Conservation (phyloP, 2,888 invertebrate genomes). For the Sympetrum striolatum region DNA sequence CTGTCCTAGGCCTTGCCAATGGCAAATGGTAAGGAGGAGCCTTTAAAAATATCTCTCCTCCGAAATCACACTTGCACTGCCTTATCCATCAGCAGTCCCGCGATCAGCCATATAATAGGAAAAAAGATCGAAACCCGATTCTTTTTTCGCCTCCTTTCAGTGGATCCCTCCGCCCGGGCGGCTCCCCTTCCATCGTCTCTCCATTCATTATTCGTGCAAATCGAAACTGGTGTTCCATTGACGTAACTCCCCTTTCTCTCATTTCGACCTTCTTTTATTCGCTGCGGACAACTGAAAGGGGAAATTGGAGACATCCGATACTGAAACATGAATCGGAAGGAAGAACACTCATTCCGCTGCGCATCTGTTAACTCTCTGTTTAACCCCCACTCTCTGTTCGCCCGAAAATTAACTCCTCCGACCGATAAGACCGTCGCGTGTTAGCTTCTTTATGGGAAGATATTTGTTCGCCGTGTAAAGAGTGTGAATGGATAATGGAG, state of each 20-base stretch:
- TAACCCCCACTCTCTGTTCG: not conserved
- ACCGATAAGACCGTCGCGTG: no score
- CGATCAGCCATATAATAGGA: no score
- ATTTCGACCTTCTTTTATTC: slow-evolving; percentile 20
- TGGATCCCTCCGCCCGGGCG: not conserved
- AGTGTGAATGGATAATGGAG: no score
- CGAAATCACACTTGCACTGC: no score
- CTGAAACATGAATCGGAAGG: slow-evolving; percentile 25
- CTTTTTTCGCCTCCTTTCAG: not conserved
- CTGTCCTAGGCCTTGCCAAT: no score
- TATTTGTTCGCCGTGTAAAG: no score
- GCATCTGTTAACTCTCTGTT: not conserved
- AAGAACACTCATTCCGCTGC: not conserved
- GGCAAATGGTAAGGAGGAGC: no score
- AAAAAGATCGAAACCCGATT: no score
- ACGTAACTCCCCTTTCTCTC: not conserved
- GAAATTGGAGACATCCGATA: slow-evolving; percentile 35
- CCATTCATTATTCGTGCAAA: slow-evolving; percentile 35
- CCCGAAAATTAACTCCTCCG: not conserved
- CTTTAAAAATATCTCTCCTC: no score
- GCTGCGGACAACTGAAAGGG: not conserved
- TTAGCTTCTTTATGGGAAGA: no score
- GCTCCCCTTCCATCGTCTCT: not conserved
- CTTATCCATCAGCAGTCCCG: no score
- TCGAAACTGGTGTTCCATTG: slow-evolving; percentile 38